Percentiles rank a stretch among this genome's conserved stretches.
These are phyloP conservation scores for Parotocinclus haroldoi DNA, from an alignment of 2,797 vertebrate species.

Conservation along the genomic window DNA sequence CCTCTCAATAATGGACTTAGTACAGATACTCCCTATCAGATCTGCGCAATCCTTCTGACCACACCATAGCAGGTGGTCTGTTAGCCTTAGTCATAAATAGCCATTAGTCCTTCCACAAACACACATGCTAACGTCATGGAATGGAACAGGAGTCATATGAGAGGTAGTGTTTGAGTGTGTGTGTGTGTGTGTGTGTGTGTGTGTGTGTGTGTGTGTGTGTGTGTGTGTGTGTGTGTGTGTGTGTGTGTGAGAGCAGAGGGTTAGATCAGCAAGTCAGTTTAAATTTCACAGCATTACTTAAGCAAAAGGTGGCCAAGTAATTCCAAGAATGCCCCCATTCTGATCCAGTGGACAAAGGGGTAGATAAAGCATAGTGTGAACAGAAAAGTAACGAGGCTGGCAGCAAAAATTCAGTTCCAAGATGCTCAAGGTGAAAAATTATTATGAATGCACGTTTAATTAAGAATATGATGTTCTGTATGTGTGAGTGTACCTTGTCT, in stretches of 20 bases:
- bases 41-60: slow-evolving; percentile 2
- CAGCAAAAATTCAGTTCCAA: neutral
- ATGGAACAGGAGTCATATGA: slow-evolving; percentile 40
- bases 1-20: neutral
- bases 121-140: slow-evolving; percentile 37
- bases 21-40: neutral
- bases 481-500: too few relatives aligned
- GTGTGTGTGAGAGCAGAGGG: neutral
- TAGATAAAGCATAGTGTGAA: slow-evolving; percentile 35
- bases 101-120: slow-evolving; percentile 26
- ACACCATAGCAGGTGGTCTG: slow-evolving; percentile 22
- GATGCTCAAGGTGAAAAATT: neutral
- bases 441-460: neutral
- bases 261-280: slow-evolving; percentile 36
- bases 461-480: too few relatives aligned
- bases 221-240: slow-evolving; percentile 20
- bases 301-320: slow-evolving; percentile 40
- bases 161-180: slow-evolving; percentile 19
- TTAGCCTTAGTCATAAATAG: slow-evolving; percentile 36
- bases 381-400: slow-evolving; percentile 69
- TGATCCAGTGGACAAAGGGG: slow-evolving; percentile 10
- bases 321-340: slow-evolving; percentile 33
- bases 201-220: slow-evolving; percentile 21
- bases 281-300: slow-evolving; percentile 52
- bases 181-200: slow-evolving; percentile 10